phyloP scores from a whole-genome alignment of 2,797 vertebrate species.

The Ptychobarbus kaznakovi region DNA sequence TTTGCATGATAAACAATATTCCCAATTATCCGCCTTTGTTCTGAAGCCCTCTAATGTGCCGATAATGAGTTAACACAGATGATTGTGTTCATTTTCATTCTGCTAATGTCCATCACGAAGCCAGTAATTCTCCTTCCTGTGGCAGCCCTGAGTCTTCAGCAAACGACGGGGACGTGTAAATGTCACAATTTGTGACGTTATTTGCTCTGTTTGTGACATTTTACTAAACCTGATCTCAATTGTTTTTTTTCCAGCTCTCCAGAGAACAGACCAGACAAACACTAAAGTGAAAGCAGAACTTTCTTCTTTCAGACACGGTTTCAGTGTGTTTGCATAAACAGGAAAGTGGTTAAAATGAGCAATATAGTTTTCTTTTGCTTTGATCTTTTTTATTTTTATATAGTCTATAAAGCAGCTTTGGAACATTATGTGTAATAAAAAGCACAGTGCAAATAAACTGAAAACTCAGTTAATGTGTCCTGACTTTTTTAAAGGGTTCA shows the following conservation, averaged over 20 bases:
- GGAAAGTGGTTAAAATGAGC: not conserved
- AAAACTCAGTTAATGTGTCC: not conserved
- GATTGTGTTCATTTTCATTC: constrained; percentile 33
- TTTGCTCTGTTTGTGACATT: constrained; percentile 59
- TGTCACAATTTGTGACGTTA: constrained; percentile 51
- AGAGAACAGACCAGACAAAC: constrained; percentile 23
- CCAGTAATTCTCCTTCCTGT: not conserved
- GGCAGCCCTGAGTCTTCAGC: constrained; percentile 19
- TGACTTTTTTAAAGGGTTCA: not conserved
- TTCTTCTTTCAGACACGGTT: not conserved
- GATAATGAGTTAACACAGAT: constrained; percentile 11
- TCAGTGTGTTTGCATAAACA: not conserved
- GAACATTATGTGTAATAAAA: not conserved
- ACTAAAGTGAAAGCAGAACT: constrained; percentile 25
- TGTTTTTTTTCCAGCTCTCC: constrained; percentile 6
- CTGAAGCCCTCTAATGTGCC: not conserved
- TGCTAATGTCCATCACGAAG: constrained; percentile 6
- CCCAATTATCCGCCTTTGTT: constrained; percentile 7
- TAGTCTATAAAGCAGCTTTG: not conserved
- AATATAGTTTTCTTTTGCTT: not conserved
- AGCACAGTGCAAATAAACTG: not conserved
- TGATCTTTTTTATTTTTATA: constrained; percentile 12
- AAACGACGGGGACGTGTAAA: constrained; percentile 36
- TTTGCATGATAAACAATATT: not conserved
- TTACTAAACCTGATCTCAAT: constrained; percentile 52